Conservation (phyloP, 2,113 vertebrate species). For the Falcunculus frontatus region DNA sequence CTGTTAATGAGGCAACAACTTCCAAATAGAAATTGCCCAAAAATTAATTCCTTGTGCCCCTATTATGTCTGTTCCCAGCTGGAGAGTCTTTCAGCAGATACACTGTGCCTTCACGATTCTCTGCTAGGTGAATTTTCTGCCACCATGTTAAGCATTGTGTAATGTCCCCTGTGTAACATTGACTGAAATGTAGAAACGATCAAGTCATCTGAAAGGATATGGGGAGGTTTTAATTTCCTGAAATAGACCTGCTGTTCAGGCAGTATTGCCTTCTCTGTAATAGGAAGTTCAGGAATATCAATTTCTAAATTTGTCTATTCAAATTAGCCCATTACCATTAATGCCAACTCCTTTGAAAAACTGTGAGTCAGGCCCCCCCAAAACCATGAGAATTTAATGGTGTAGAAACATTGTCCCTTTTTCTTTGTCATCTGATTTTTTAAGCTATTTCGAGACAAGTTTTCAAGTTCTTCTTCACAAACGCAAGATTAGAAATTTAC, state of each 20-base stretch:
- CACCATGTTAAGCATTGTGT: constrained; percentile 26
- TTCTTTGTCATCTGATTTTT: constrained; percentile 35
- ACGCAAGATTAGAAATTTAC: neutral
- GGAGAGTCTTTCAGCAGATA: constrained; percentile 6
- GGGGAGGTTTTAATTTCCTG: constrained; percentile 60
- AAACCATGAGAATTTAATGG: constrained; percentile 34
- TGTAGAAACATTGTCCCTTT: constrained; percentile 40
- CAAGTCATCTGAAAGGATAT: constrained; percentile 63
- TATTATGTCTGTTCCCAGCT: constrained; percentile 39
- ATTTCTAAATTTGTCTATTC: constrained; percentile 62
- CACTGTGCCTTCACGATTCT: neutral
- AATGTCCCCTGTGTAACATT: constrained; percentile 59
- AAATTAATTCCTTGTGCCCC: constrained; percentile 33
- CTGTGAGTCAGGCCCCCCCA: neutral
- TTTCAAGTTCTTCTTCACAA: constrained; percentile 18
- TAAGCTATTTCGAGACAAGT: constrained; percentile 6
- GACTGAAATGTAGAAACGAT: constrained; percentile 55
- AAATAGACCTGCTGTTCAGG: constrained; percentile 65
- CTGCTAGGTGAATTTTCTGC: constrained; percentile 54
- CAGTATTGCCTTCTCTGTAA: constrained; percentile 55
- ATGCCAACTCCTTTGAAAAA: constrained; percentile 46
- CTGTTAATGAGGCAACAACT: constrained; percentile 7
- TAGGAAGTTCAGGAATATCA: constrained; percentile 66
- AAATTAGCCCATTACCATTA: constrained; percentile 57
- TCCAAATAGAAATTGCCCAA: constrained; percentile 9